phyloP scores from a whole-genome alignment of 2,113 vertebrate genomes.

The Tonatia bakeri region DNA sequence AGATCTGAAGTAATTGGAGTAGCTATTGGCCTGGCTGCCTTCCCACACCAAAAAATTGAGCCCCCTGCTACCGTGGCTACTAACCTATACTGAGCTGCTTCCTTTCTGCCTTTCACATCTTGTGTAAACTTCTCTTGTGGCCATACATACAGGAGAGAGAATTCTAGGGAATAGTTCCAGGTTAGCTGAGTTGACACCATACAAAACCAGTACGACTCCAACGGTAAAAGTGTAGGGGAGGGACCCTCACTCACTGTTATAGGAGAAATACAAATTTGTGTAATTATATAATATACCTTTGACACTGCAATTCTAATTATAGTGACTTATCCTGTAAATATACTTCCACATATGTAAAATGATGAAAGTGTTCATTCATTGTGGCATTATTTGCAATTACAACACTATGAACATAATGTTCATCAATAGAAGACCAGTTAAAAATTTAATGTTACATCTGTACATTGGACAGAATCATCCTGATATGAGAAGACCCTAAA shows the following conservation, averaged over 20 bases:
- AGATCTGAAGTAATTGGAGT: neutral
- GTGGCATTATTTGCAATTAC: neutral
- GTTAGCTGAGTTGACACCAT: neutral
- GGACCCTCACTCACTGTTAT: neutral
- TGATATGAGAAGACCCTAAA: neutral
- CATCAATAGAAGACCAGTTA: neutral
- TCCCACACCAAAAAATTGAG: neutral
- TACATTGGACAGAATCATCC: neutral
- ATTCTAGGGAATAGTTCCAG: neutral
- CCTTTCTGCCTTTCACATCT: neutral
- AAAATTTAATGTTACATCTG: neutral
- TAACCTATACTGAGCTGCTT: neutral
- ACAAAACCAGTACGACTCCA: neutral
- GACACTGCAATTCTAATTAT: neutral
- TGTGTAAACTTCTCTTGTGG: neutral
- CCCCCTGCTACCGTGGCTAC: neutral
- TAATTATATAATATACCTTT: neutral
- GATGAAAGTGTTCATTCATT: neutral
- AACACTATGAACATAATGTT: neutral
- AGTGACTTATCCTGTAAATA: neutral
- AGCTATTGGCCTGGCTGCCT: neutral
- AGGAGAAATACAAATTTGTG: neutral
- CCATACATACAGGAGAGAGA: neutral
- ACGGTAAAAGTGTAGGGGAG: neutral
- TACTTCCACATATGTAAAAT: neutral